phyloP scores from a whole-genome alignment of 2,113 vertebrate genomes.

The Centrocercus urophasianus region DNA sequence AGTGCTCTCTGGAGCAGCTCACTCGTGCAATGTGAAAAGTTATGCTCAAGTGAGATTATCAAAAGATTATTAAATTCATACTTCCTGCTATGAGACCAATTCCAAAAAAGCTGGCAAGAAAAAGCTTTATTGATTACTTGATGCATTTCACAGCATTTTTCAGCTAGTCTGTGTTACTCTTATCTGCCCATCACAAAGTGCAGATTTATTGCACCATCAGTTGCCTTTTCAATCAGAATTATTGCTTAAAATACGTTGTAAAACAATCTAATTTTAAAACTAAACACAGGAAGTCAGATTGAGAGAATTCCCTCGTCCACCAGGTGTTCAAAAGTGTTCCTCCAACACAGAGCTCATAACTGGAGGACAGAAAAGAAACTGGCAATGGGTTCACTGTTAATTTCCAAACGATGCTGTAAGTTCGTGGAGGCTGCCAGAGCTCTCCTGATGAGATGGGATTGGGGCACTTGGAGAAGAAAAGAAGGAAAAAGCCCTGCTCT shows the following conservation, averaged over 20 bases:
- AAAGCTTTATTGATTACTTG: not conserved
- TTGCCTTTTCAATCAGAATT: not conserved
- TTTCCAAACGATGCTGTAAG: slow-evolving; percentile 17
- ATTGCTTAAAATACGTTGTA: not conserved
- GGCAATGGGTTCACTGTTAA: not conserved
- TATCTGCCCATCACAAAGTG: not conserved
- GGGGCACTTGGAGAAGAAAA: not conserved
- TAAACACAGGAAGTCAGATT: not conserved
- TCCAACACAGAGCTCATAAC: not conserved
- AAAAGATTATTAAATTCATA: not conserved
- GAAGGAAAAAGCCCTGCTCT: not conserved
- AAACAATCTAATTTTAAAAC: not conserved
- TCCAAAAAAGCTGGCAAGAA: not conserved
- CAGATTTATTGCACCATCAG: not conserved
- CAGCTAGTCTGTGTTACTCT: not conserved
- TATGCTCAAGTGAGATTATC: not conserved
- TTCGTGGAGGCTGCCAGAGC: not conserved
- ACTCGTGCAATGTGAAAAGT: not conserved
- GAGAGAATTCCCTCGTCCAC: not conserved
- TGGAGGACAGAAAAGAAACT: not conserved
- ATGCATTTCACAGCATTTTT: not conserved
- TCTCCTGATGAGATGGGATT: not conserved
- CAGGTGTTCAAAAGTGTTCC: not conserved
- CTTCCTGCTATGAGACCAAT: not conserved
- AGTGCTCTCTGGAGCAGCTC: not conserved